Base-by-base conservation (phyloP, 2,888 invertebrate species). In the Drosophila dives region DNA sequence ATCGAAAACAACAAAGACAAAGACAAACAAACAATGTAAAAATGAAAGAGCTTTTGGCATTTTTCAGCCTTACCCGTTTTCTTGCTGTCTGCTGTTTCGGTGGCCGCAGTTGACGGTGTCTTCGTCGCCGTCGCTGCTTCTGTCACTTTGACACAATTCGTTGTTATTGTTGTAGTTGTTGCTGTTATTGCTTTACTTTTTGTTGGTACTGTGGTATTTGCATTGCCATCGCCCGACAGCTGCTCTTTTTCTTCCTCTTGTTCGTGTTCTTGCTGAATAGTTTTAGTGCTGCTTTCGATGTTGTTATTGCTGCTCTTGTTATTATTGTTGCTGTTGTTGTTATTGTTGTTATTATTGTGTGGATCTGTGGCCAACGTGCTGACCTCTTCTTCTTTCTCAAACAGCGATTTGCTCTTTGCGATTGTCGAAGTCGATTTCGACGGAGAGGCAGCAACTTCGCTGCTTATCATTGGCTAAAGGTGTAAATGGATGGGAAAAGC, bases 151-250 rank as follows among this genome's bases (percentile, higher is more conserved):
- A 77, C 77, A 74, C 66, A 73, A 67, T 77, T 77, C 61, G 77
- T 64, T 64, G 72, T 64, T 62, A 59, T 50, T 68, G 64, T 63
- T 63, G 64, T 48, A 51, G 60, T 2, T 45, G 62, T 17, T 54
- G 48, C 32, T 68, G 42, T 45, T 65, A 63, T 62, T 61, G 66
- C 50, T 66, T 61, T 56, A 58, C 55, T 56, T 61, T 49, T 56
- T 69, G 38, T 65, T 62, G 67, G 64, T 68, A 70, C 63, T 72
- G 75, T 75, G 65, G 69, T 72, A 75, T 75, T 82, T 80, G 79
- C 85, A 83, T 77, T 81, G 54, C 64, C 81, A 77, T 75, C 69
- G 63, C 64, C 75, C 72, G 83, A 49, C 70, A 66, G 53, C 36
- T 70, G 72, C 51, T 71, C 71, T 65, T 64, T 42, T 54, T 77